Evolutionary conservation across 1,140 invertebrate species (phyloP).

Genomic region (Phthorimaea operculella): DNA sequence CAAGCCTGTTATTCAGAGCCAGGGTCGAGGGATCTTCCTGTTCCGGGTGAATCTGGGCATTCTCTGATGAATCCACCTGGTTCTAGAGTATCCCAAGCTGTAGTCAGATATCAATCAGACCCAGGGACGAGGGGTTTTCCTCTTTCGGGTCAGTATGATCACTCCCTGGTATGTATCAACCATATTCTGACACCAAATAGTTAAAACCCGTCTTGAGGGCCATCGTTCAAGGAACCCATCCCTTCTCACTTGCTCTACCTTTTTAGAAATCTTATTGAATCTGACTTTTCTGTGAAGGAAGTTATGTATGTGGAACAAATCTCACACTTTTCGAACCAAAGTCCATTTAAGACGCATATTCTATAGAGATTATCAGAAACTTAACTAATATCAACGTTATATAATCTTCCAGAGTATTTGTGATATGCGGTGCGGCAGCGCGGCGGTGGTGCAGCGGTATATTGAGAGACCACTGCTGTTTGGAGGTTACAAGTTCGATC

Average conservation of each 20-base stretch:
- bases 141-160: constrained; percentile 83
- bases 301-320: too few relatives aligned
- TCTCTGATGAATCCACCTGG: constrained; percentile 77
- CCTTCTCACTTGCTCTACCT: too few relatives aligned
- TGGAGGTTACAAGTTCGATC: constrained; percentile 85
- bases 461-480: constrained; percentile 82
- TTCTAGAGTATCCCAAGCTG: constrained; percentile 85
- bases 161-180: too few relatives aligned
- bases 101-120: constrained; percentile 84
- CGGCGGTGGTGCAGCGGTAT: constrained; percentile 83
- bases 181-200: too few relatives aligned
- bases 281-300: too few relatives aligned
- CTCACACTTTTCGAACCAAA: too few relatives aligned
- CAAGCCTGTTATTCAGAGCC: constrained; percentile 86
- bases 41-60: constrained; percentile 73
- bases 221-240: too few relatives aligned
- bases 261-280: too few relatives aligned
- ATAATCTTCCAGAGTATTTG: constrained; percentile 74
- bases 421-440: constrained; percentile 78
- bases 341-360: too few relatives aligned
- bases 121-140: constrained; percentile 83
- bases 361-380: too few relatives aligned
- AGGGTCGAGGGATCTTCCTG: constrained; percentile 84
- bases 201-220: too few relatives aligned
- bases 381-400: too few relatives aligned